Evolutionary conservation across 2,888 invertebrate genomes (phyloP).

Genomic region (Folsomia candida): DNA sequence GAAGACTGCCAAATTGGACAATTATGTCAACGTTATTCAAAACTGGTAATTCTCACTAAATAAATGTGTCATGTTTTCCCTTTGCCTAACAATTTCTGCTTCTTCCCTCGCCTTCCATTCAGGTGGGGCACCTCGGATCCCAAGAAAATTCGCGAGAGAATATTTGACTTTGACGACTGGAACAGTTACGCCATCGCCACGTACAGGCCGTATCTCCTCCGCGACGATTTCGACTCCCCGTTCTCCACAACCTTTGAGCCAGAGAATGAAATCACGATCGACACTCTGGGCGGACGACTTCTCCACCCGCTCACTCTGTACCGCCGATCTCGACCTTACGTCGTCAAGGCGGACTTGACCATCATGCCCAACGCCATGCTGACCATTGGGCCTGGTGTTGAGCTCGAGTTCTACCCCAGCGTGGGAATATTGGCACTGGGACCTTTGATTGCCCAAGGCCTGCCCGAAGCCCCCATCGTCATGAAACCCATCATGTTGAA

Average conservation of each 20-base stretch:
- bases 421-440: slow-evolving; percentile 94
- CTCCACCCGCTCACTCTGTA: slow-evolving; percentile 66
- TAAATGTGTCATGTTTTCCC: not conserved
- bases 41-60: slow-evolving; percentile 67
- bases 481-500: slow-evolving; percentile 64
- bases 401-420: slow-evolving; percentile 90
- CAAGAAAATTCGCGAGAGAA: slow-evolving; percentile 70
- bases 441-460: slow-evolving; percentile 78
- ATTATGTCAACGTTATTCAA: slow-evolving; percentile 79
- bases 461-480: slow-evolving; percentile 69
- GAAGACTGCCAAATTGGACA: slow-evolving; percentile 79
- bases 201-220: slow-evolving; percentile 81
- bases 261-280: slow-evolving; percentile 60
- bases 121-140: slow-evolving; percentile 67
- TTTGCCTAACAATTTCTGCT: not conserved
- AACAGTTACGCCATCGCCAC: slow-evolving; percentile 93
- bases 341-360: slow-evolving; percentile 84
- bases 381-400: slow-evolving; percentile 81
- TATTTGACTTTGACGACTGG: slow-evolving; percentile 99
- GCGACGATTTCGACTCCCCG: slow-evolving; percentile 72
- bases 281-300: slow-evolving; percentile 74
- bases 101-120: not conserved
- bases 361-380: slow-evolving; percentile 91
- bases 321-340: slow-evolving; percentile 68
- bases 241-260: slow-evolving; percentile 67